Evolutionary conservation across 2,888 invertebrate genomes (phyloP).

Genomic region (Argyresthia albistria): DNA sequence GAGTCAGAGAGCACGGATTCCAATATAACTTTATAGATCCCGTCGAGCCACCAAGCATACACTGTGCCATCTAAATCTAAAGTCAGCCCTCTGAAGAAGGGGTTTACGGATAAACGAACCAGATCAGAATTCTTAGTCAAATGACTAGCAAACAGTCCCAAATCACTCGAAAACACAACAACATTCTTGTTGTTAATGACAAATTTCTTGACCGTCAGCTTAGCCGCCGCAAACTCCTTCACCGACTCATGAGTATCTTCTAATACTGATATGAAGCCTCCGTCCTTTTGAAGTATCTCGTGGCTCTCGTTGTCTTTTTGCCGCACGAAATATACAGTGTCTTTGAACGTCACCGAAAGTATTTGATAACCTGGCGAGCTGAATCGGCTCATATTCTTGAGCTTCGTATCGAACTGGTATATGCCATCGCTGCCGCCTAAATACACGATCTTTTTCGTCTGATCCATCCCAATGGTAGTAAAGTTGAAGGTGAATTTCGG

Average conservation of each 20-base stretch:
- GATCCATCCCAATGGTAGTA: constrained; percentile 50
- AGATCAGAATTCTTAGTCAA: constrained; percentile 28
- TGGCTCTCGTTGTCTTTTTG: constrained; percentile 18
- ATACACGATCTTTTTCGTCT: constrained; percentile 38
- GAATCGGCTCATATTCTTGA: constrained; percentile 29
- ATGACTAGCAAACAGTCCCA: constrained; percentile 30
- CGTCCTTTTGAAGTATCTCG: constrained; percentile 16
- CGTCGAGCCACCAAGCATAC: constrained; percentile 58
- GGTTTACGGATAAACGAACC: constrained; percentile 36
- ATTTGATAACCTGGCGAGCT: constrained; percentile 47
- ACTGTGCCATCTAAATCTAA: constrained; percentile 41
- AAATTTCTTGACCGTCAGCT: constrained; percentile 36
- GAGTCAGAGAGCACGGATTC: constrained; percentile 30
- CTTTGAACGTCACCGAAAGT: constrained; percentile 37
- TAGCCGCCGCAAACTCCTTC: neutral
- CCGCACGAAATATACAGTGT: constrained; percentile 41
- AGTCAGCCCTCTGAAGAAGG: constrained; percentile 45
- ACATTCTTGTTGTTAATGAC: constrained; percentile 41
- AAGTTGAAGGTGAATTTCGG: constrained; percentile 35
- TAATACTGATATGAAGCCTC: constrained; percentile 29
- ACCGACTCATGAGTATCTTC: constrained; percentile 14
- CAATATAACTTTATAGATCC: constrained; percentile 42
- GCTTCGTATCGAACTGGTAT: constrained; percentile 28
- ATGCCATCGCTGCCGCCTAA: constrained; percentile 51
- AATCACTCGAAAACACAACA: constrained; percentile 33